A percentile compares a stretch with the other conserved stretches of the same genome.
phyloP scores from a whole-genome alignment of 2,113 vertebrate species.

The Vireo altiloquus region DNA sequence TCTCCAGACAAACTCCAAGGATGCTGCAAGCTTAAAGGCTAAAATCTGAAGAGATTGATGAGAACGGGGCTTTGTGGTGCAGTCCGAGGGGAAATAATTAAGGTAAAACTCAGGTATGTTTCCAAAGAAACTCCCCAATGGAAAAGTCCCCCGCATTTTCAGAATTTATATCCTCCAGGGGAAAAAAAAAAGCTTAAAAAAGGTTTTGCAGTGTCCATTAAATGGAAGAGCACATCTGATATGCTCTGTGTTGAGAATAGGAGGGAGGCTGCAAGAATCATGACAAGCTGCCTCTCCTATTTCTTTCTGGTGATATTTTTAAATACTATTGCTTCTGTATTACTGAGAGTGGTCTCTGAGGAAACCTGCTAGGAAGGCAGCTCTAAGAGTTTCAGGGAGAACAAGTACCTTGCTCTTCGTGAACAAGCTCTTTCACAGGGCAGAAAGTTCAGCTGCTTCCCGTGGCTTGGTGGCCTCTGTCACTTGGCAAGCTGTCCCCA shows the following conservation, averaged over 20 bases:
- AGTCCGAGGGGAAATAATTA: neutral
- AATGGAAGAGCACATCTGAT: neutral
- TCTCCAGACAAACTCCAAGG: neutral
- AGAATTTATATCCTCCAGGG: neutral
- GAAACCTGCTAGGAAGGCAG: neutral
- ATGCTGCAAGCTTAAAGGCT: neutral
- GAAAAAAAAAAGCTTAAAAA: neutral
- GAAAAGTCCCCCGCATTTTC: neutral
- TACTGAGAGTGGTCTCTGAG: neutral
- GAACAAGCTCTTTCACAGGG: neutral
- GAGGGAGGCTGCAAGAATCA: neutral
- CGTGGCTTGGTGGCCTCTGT: neutral
- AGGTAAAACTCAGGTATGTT: neutral
- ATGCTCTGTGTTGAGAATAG: neutral
- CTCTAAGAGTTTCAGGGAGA: neutral
- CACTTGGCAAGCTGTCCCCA: neutral
- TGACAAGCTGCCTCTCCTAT: neutral
- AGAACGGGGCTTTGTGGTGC: neutral
- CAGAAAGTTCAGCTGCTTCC: neutral
- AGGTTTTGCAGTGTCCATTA: neutral
- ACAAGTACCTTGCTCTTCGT: neutral
- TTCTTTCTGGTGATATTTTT: neutral
- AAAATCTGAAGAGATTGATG: neutral
- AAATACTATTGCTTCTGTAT: neutral
- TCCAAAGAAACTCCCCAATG: neutral